Base-by-base conservation (phyloP, 1,140 invertebrate species). In the Lepidurus arcticus region DNA sequence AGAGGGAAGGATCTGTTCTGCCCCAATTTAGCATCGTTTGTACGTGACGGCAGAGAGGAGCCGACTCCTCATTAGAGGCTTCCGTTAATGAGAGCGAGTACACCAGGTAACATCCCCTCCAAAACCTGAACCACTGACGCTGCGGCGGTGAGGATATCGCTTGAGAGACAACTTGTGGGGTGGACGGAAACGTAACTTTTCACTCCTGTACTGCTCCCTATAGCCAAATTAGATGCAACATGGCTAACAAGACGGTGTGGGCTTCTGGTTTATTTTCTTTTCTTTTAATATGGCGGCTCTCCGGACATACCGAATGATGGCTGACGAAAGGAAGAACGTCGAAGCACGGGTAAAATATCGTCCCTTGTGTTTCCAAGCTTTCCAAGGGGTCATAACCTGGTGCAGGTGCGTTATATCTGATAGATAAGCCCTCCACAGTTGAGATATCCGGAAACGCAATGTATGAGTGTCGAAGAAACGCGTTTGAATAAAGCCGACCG, bases 361-460 rank as follows among this genome's bases (percentile, higher is more conserved):
- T 65, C 53, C 16, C 16, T 65, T 21, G 53, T 65, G 34, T 34
- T 34, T 34, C 34, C 34, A 34, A 34, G 34, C 34, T 34, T 34
- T 34, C 34, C 2, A 34, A 65, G 13, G 21, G 53, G 53, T 65
- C 53, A 16, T 21, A 65, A 65, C 53, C 53, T 21, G 13, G 53
- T 65, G 53, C 53, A 65, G 53, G 53, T 65, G 53, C 16, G 13
- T 65, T 9, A 9, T n/a, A 65, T 13, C 7, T 65, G 53, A 65
- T 65, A 65, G 53, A 65, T 65, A 65, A 21, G 53, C 21, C 53
- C 53, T 65, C 53, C 53, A 21, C 16, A n/a, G 53, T 65, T 65
- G 53, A 65, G 53, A 65, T 65, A 65, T 65, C 53, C 53, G 53
- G 53, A 65, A 65, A 65, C 53, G 53, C 21, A 16, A 65, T n/a